These are phyloP conservation scores for Diabrotica undecimpunctata DNA, from an alignment of 1,140 invertebrate species.

Conservation along the genomic window DNA sequence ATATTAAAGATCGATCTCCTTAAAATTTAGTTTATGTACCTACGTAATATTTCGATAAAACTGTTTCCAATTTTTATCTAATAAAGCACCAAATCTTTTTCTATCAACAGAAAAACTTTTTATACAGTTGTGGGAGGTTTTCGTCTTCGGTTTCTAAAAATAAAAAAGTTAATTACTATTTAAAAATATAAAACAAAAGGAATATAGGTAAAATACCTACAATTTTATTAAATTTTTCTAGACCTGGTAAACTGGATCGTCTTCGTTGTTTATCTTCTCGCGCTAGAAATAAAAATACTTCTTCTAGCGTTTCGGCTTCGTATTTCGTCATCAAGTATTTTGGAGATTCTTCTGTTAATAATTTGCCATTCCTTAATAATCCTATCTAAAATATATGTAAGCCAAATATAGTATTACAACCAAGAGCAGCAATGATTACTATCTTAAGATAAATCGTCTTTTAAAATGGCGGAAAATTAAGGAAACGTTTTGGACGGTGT, in stretches of 20 bases:
- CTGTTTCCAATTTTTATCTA: slow-evolving; percentile 42
- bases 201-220: too few species aligned
- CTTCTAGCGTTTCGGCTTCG: slow-evolving; percentile 65
- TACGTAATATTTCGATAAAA: slow-evolving; percentile 38
- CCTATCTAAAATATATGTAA: slow-evolving; percentile 65
- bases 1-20: too few species aligned
- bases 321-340: slow-evolving; percentile 58
- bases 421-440: not conserved
- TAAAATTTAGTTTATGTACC: slow-evolving; percentile 9
- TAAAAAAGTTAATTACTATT: too few species aligned
- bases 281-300: slow-evolving; percentile 69
- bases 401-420: not conserved
- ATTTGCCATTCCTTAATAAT: slow-evolving; percentile 77
- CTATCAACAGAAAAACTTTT: not conserved
- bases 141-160: too few species aligned
- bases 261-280: slow-evolving; percentile 55
- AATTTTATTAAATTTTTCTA: too few species aligned
- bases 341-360: slow-evolving; percentile 84
- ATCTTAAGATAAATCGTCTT: too few species aligned
- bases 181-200: too few species aligned
- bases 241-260: not conserved
- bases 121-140: too few species aligned
- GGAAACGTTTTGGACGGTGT: not conserved
- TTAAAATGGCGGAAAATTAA: not conserved
- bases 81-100: slow-evolving; percentile 23